A percentile compares a stretch with the other conserved stretches of the same genome.
Evolutionary conservation across 2,888 invertebrate species (phyloP).

Genomic region (Acanthosepion lycidas): DNA sequence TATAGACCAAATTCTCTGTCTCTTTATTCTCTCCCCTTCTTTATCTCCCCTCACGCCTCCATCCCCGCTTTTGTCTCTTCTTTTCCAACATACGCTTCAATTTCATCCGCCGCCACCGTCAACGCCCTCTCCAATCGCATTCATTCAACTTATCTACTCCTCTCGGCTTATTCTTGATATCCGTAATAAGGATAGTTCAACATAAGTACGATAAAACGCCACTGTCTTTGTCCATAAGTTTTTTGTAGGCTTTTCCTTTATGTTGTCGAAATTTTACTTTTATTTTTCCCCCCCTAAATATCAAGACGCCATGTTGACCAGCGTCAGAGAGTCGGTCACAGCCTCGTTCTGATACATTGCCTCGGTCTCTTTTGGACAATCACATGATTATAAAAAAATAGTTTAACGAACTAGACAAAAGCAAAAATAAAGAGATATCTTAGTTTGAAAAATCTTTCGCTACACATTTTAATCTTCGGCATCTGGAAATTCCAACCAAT

Average conservation of each 20-base stretch:
- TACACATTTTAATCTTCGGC: not conserved
- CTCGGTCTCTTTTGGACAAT: constrained; percentile 4
- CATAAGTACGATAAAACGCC: constrained; percentile 16
- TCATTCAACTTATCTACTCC: constrained; percentile 8
- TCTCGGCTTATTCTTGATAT: not conserved
- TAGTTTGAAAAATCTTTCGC: not conserved
- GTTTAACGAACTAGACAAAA: not conserved
- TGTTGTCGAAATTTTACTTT: not conserved
- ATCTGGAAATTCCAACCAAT: not conserved
- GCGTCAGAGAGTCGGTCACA: constrained; percentile 33
- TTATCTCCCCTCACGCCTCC: not conserved
- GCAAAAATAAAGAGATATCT: not conserved
- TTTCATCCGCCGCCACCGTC: not conserved
- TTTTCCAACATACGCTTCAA: not conserved
- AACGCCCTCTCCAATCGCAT: not conserved
- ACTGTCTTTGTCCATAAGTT: not conserved
- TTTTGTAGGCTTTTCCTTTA: not conserved
- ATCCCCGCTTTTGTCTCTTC: not conserved
- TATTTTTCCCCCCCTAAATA: not conserved
- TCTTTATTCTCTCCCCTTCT: not conserved
- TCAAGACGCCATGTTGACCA: not conserved
- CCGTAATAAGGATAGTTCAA: constrained; percentile 33
- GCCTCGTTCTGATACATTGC: not conserved
- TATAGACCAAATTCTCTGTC: not conserved
- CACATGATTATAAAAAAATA: not conserved